A percentile compares a stretch with the other conserved stretches of the same genome.
phyloP scores from a whole-genome alignment of 2,113 vertebrate genomes.

The Cyphomyrus discorhynchus region DNA sequence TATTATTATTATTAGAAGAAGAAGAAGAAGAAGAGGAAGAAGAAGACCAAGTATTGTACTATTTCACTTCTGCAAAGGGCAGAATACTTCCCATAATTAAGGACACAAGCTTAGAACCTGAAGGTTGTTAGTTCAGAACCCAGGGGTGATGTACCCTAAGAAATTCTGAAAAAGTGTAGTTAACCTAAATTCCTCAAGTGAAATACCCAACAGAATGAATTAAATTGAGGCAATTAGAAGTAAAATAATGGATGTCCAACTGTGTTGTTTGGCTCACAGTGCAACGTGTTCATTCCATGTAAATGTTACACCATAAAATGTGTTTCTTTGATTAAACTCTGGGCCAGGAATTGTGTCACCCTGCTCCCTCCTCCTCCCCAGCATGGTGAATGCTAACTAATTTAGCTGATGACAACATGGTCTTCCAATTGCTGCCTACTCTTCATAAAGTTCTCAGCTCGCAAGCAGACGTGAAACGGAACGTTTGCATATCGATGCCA shows the following conservation, averaged over 20 bases:
- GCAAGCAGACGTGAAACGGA: background rate
- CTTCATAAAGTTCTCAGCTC: background rate
- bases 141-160: background rate
- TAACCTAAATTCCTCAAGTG: background rate
- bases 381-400: background rate
- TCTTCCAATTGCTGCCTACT: background rate
- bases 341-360: background rate
- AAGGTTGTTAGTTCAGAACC: background rate
- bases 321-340: background rate
- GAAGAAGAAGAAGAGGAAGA: background rate
- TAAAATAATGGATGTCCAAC: background rate
- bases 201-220: background rate
- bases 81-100: background rate
- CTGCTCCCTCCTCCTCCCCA: background rate
- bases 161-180: background rate
- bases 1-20: background rate
- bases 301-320: background rate
- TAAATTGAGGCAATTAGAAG: background rate
- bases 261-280: background rate
- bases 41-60: background rate
- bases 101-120: background rate
- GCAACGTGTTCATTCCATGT: background rate
- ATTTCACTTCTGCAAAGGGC: background rate
- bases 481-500: background rate
- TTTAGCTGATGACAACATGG: background rate